Evolutionary conservation across 2,113 vertebrate genomes (phyloP).

Genomic region (Gila orcuttii): DNA sequence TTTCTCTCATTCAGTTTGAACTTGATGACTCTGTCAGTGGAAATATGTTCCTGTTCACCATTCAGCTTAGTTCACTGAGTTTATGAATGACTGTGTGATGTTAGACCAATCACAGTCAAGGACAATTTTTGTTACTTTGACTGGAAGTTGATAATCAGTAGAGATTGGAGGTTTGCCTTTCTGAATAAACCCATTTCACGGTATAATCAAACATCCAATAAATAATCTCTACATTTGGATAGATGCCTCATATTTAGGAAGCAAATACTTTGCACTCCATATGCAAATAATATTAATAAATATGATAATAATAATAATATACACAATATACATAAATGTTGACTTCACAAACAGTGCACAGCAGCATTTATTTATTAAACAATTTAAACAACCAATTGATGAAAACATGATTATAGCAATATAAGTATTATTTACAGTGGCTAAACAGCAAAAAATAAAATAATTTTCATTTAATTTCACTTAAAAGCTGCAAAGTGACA

Average conservation of each 20-base stretch:
- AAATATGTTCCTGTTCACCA: conserved; percentile 11
- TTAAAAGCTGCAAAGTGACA: neutral
- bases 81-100: conserved; percentile 40
- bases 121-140: conserved; percentile 52
- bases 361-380: neutral
- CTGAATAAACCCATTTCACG: conserved; percentile 40
- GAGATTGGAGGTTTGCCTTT: conserved; percentile 44
- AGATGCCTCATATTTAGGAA: neutral
- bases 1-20: neutral
- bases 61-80: conserved; percentile 61
- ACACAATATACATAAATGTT: neutral
- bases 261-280: neutral
- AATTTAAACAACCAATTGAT: neutral
- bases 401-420: neutral
- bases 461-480: neutral
- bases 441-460: neutral
- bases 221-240: neutral
- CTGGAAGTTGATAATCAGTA: conserved; percentile 60
- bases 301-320: neutral
- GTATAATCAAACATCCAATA: conserved; percentile 43
- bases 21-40: neutral
- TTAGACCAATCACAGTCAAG: conserved; percentile 49
- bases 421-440: neutral
- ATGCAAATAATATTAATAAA: neutral
- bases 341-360: neutral